Evolutionary conservation across 2,113 vertebrate genomes (phyloP).

Genomic region (Columba livia): DNA sequence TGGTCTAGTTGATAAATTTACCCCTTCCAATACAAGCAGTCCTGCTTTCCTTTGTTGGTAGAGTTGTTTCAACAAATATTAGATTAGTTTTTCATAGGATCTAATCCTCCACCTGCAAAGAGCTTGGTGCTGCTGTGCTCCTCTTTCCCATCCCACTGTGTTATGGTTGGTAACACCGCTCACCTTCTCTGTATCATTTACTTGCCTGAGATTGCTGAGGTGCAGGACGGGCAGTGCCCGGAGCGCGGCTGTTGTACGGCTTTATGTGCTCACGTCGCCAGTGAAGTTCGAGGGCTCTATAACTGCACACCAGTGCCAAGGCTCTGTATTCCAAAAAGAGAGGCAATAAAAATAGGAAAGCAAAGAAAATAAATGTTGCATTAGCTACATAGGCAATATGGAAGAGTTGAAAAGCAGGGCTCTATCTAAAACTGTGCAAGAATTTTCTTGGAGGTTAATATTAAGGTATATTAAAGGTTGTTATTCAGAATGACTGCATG

Average conservation of each 20-base stretch:
- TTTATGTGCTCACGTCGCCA: rapidly evolving
- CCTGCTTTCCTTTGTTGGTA: neutral
- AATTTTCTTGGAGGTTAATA: neutral
- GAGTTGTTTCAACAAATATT: neutral
- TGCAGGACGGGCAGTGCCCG: neutral
- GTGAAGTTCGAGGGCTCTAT: neutral
- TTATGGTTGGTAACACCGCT: rapidly evolving
- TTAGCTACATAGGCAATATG: neutral
- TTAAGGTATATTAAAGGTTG: neutral
- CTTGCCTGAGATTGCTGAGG: neutral
- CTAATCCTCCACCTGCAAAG: neutral
- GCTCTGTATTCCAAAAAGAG: neutral
- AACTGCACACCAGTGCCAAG: neutral
- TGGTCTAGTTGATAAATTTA: neutral
- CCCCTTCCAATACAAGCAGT: neutral
- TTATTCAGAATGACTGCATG: neutral
- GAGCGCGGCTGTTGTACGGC: rapidly evolving
- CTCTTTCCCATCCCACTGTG: rapidly evolving
- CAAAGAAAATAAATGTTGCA: neutral
- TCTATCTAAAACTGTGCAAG: neutral
- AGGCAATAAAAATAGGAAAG: neutral
- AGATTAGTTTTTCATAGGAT: neutral
- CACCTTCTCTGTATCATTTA: rapidly evolving
- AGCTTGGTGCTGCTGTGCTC: neutral
- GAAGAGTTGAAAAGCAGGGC: neutral